phyloP scores from a whole-genome alignment of 2,888 invertebrate species.

The Caenorhabditis uteleia region DNA sequence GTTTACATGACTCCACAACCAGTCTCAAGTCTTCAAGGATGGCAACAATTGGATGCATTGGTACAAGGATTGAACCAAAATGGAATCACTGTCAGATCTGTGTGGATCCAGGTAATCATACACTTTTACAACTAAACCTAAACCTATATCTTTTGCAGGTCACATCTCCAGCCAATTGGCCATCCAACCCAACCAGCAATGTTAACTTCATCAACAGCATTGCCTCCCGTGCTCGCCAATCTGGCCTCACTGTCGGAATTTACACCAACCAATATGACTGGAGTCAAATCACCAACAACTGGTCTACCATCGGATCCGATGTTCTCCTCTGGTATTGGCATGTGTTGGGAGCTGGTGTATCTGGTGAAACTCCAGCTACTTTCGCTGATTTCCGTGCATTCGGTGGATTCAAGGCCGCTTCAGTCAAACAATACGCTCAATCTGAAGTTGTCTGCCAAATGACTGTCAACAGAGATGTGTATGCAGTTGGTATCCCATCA shows the following conservation, averaged over 20 bases:
- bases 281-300: conserved; percentile 39
- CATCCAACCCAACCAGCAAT: conserved; percentile 12
- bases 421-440: conserved; percentile 41
- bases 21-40: conserved; percentile 17
- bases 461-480: conserved; percentile 30
- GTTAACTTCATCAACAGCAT: conserved; percentile 42
- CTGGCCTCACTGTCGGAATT: conserved; percentile 37
- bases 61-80: conserved; percentile 30
- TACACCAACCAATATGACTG: conserved; percentile 42
- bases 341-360: conserved; percentile 29
- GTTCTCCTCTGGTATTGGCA: conserved; percentile 47
- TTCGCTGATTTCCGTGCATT: conserved; percentile 41
- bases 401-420: conserved; percentile 27
- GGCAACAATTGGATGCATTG: conserved; percentile 35
- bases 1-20: conserved; percentile 51
- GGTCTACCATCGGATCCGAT: conserved; percentile 23
- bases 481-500: conserved; percentile 35
- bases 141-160: conserved; percentile 23
- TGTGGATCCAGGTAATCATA: conserved; percentile 40
- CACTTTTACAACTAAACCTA: neutral
- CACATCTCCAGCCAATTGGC: conserved; percentile 46
- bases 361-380: conserved; percentile 37
- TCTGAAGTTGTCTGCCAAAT: conserved; percentile 27
- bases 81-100: conserved; percentile 33
- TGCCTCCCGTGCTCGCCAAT: conserved; percentile 26